phyloP scores from a whole-genome alignment of 2,888 invertebrate genomes.

The Cephus sareptanus region DNA sequence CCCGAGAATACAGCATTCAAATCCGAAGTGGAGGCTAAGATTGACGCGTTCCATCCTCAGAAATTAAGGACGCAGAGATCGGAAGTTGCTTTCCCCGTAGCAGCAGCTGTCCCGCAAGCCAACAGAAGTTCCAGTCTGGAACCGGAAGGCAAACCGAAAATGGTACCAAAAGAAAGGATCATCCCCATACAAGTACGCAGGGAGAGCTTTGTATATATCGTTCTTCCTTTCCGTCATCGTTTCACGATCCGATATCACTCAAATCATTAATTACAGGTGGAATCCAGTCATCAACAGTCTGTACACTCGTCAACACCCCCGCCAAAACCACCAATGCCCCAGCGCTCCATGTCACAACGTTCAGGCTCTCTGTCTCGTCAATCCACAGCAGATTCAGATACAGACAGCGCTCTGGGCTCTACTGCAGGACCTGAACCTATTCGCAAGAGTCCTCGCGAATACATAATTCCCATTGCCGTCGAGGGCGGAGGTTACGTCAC shows the following conservation, averaged over 20 bases:
- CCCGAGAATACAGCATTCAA: slow-evolving; percentile 51
- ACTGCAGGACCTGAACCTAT: slow-evolving; percentile 76
- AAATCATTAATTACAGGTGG: slow-evolving; percentile 37
- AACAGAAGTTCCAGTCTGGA: slow-evolving; percentile 70
- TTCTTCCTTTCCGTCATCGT: not conserved
- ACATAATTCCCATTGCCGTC: slow-evolving; percentile 93
- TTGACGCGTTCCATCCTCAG: slow-evolving; percentile 59
- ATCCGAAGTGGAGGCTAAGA: slow-evolving; percentile 59
- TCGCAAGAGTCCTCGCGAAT: slow-evolving; percentile 89
- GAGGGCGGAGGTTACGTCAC: slow-evolving; percentile 90
- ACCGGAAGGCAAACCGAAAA: slow-evolving; percentile 63
- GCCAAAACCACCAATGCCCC: slow-evolving; percentile 67
- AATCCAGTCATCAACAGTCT: slow-evolving; percentile 52
- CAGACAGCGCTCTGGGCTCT: slow-evolving; percentile 69
- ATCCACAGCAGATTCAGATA: slow-evolving; percentile 79
- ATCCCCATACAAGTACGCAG: slow-evolving; percentile 71
- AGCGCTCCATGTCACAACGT: slow-evolving; percentile 66
- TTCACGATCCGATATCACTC: not conserved
- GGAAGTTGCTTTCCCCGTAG: slow-evolving; percentile 71
- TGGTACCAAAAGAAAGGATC: slow-evolving; percentile 72
- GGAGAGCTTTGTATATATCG: not conserved
- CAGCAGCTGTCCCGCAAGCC: slow-evolving; percentile 59
- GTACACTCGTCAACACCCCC: slow-evolving; percentile 66
- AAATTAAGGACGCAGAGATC: slow-evolving; percentile 68
- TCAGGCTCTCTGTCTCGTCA: slow-evolving; percentile 72